Base-by-base conservation (phyloP, 2,113 vertebrate species). In the Oceanites oceanicus region DNA sequence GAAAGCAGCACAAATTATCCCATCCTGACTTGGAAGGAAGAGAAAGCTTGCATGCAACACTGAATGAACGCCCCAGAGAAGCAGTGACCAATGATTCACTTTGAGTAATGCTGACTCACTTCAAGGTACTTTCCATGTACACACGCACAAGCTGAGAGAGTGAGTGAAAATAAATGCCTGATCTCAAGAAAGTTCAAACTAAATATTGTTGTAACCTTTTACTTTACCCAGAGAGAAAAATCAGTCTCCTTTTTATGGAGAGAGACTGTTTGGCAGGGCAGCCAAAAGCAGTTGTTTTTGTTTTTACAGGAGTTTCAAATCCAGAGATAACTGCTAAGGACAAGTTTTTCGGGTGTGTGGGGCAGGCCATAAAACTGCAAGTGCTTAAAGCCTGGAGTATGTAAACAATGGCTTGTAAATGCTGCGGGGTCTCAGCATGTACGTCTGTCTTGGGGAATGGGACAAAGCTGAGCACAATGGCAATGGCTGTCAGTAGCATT, bases 121-220 rank as follows among this genome's bases (percentile, higher is more conserved):
- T 78, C 79, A 94, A 97, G 97, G 97, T 98, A 98, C 97, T 98
- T 98, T 98, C 98, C 97, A 96, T n/a, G 87, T 76, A 97, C 96
- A 98, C 96, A 96, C 1, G 3, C 86, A 97, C 95, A 94, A 1
- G 0, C 76, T 96, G 97, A 97, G 95, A 97, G 90, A 97, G 93
- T 96, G 89, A 98, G 95, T 42, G 2, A 95, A 97, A 97, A 98
- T 97, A 97, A 98, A 97, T 59, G 95, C 96, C 92, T 97, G 78
- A 91, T 95, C 95, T 91, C 96, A 94, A 88, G 95, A 96, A 94
- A 94, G 79, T 96, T 98, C 96, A 98, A 98, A 96, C 96, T 97
- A 98, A 98, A 98, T 98, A 98, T 98, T 98, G 82, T 97, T 97
- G 74, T 98, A 98, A 98, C 98, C 97, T 98, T 98, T 98, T 61